Percentiles rank a stretch among this genome's conserved stretches.
Evolutionary conservation across 1,140 invertebrate genomes (phyloP).

Genomic region (Drosophila bifasciata): DNA sequence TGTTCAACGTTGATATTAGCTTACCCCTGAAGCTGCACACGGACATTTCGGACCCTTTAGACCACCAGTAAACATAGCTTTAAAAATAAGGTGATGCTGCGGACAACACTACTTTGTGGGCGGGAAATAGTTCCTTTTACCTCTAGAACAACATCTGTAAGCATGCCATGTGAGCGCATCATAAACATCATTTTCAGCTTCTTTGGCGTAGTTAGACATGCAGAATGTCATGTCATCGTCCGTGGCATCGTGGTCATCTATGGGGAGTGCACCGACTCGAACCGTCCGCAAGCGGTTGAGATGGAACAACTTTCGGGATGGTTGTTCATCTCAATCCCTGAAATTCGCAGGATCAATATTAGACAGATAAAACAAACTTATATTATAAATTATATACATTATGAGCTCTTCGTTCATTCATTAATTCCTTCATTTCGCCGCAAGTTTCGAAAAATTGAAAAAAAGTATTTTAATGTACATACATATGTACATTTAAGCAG

Average conservation of each 20-base stretch:
- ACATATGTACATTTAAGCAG: too few relatives aligned
- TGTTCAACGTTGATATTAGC: conserved; percentile 39
- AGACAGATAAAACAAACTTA: background rate
- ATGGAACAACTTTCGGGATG: conserved; percentile 54
- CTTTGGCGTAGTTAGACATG: conserved; percentile 93
- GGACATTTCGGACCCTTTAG: conserved; percentile 94
- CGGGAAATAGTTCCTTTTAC: conserved; percentile 94
- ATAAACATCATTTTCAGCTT: conserved; percentile 96
- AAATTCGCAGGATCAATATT: background rate
- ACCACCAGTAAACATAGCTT: conserved; percentile 97
- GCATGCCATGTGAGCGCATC: conserved; percentile 94
- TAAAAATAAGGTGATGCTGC: conserved; percentile 97
- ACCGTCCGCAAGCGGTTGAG: conserved; percentile 52
- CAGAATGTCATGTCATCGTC: conserved; percentile 92
- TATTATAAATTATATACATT: too few relatives aligned
- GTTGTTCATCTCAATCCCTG: conserved; percentile 74
- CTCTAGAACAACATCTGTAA: conserved; percentile 94
- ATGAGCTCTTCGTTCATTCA: too few relatives aligned
- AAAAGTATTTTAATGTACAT: too few relatives aligned
- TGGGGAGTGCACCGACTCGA: conserved; percentile 49
- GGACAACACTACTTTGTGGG: conserved; percentile 95
- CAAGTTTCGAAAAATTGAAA: too few relatives aligned
- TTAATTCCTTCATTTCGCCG: too few relatives aligned
- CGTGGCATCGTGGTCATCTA: conserved; percentile 77
- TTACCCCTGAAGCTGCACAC: conserved; percentile 92